Base-by-base conservation (phyloP, 2,888 invertebrate species). In the Nemoura dubitans region DNA sequence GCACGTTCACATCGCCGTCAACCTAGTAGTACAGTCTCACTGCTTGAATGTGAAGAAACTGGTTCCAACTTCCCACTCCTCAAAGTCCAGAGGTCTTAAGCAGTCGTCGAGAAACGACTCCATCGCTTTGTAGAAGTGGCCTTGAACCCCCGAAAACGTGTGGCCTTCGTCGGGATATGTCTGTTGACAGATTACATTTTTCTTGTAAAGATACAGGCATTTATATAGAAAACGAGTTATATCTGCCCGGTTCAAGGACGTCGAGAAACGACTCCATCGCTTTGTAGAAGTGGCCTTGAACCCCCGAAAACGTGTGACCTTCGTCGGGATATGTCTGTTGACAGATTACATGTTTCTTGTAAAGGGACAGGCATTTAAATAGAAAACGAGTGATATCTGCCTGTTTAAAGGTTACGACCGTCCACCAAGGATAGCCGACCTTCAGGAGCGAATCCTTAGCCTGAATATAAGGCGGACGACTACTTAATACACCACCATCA, bases 81-180 rank as follows among this genome's bases (percentile, higher is more conserved):
- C 94, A 87, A 95, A 93, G 87, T 95, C 95, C 27, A 94, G 93
- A 0, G 95, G 94, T 0, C 95, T 96, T 90, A 97, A 97, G 90
- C 96, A 96, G 88, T 97, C 96, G 91, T 96, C 95, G 90, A 97
- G 95, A 92, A 97, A 98, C 90, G 96, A 95, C 91, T 97, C 97
- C 94, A 98, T 95, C 14, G 96, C 95, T 90, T 95, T 95, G 92
- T 96, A 96, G 87, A 97, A 93, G 91, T 98, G 98, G 86, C 95
- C 93, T 85, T 94, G 93, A 0, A 96, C 95, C 83, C 95, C 94
- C 88, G 93, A 93, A 90, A 98, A 94, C 80, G 93, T 92, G 91
- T 97, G 97, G 43, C 95, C 95, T 91, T 97, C 97, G 91, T 98
- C 97, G 0, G 97, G 96, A 91, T 98, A 98, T 0, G 97, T 94